Evolutionary conservation across 1,140 invertebrate genomes (phyloP), one percentile per base, ranked within the genome.

Genomic region (Euschistus heros): DNA sequence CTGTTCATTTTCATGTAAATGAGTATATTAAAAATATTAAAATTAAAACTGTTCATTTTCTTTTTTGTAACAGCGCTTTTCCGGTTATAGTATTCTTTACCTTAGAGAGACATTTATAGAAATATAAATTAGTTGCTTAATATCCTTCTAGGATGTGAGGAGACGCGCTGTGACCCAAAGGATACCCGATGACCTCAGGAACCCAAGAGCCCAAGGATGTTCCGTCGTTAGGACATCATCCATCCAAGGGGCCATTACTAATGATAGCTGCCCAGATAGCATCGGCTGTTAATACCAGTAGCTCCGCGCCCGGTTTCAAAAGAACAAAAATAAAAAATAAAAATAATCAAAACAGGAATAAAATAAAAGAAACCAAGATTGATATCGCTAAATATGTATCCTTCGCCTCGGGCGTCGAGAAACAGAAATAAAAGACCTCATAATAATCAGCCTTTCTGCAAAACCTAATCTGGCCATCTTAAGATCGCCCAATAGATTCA

Each of bases 401-500:
- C 33, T 13, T 37, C 33, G 33, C 33, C 33, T 37, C 1, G 13
- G 33, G 33, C 33, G n/a, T n/a, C 33, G 33, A 37, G 47, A 22
- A 22, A 6, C 10, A 50, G n/a, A 50, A 50, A 50, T 18, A 50
- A 50, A 50, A 20, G 47, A 18, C 47, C n/a, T 50, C 5, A 20
- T 50, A 50, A 50, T 50, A 50, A 50, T 50, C 47, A 50, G n/a
- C 2, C 47, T 50, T 50, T 50, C 47, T 22, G 47, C 47, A 22
- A 50, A 50, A 6, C 47, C n/a, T 50, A 50, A 37, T 37, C 33
- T 37, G 6, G 6, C 33, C 7, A 37, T 37, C 33, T 37, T 37
- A n/a, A 37, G 33, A 37, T 37, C 33, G 13, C 7, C 4, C 4
- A 37, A 37, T 37, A 37, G 33, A 37, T 37, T 37, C 13, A 37